Evolutionary conservation across 2,888 invertebrate species (phyloP), one percentile per base, ranked within the genome.

Genomic region (Drosophila dives): DNA sequence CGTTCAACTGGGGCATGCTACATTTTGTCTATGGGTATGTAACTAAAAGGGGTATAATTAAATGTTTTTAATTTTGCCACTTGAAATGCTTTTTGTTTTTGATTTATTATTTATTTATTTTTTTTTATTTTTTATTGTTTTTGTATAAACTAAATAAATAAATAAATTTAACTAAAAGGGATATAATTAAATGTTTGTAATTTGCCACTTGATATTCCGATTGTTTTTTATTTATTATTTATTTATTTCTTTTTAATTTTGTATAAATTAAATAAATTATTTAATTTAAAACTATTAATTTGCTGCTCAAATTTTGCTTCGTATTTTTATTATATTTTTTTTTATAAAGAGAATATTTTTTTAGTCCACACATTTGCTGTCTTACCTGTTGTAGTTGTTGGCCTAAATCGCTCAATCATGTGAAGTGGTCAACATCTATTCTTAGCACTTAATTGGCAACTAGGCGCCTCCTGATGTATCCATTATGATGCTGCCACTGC

Each of bases 361-460:
- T 0, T 4, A 69, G 64, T 53, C 32, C 5, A 17, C 4, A 1
- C 1, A 2, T 23, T 33, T 8, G 1, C 1, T 29, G 32, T 38
- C 23, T 62, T 51, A 36, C 32, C 70, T 70, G 75, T 53, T 60
- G 45, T 38, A 29, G 26, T 17, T 68, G 53, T 56, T 81, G 89
- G 83, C 86, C 89, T 87, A 55, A 85, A 86, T 86, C 87, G 83
- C 75, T 86, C 89, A 89, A 80, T 86, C 89, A 89, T 82, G 82
- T 87, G 80, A 84, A 86, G 87, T 85, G 89, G 86, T 86, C 86
- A 85, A 81, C 72, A 59, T 67, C 70, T 77, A 80, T 80, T 77
- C 80, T 80, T 73, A 59, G 73, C 62, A 40, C 63, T 73, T 87
- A 84, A 84, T 84, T 84, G 88, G 81, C 73, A 59, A 83, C 69